Conservation (phyloP, 2,888 invertebrate species). For the Drosophila paramelanica region DNA sequence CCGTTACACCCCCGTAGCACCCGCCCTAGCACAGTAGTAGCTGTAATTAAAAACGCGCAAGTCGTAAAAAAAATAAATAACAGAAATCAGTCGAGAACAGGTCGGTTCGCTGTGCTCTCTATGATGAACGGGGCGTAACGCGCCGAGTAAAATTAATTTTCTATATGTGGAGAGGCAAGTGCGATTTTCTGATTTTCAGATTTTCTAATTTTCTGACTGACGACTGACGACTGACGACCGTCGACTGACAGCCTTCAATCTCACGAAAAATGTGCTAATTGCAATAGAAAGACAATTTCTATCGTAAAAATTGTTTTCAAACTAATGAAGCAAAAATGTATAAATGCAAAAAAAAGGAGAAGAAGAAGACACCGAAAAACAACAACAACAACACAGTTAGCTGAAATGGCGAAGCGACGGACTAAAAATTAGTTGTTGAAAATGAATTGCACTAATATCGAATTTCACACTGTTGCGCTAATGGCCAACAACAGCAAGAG, state of each 20-base stretch:
- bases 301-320: slow-evolving; percentile 68
- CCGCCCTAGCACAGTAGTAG: slow-evolving; percentile 57
- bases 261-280: slow-evolving; percentile 75
- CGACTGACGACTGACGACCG: slow-evolving; percentile 39
- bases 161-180: slow-evolving; percentile 50
- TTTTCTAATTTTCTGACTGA: slow-evolving; percentile 31
- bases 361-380: slow-evolving; percentile 8
- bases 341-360: slow-evolving; percentile 29
- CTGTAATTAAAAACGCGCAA: slow-evolving; percentile 74
- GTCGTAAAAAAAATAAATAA: slow-evolving; percentile 59
- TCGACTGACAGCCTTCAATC: slow-evolving; percentile 73
- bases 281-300: slow-evolving; percentile 76
- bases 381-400: slow-evolving; percentile 33
- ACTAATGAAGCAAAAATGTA: slow-evolving; percentile 69
- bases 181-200: slow-evolving; percentile 29
- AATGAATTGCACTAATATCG: slow-evolving; percentile 82
- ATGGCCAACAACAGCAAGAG: slow-evolving; percentile 64
- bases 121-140: slow-evolving; percentile 60
- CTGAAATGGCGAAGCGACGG: slow-evolving; percentile 48
- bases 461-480: slow-evolving; percentile 81
- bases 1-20: slow-evolving; percentile 15
- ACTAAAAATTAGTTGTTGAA: slow-evolving; percentile 76
- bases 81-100: slow-evolving; percentile 67
- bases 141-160: slow-evolving; percentile 71
- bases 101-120: slow-evolving; percentile 43